Conservation (phyloP, 2,888 invertebrate species). For the Corbicula japonica region DNA sequence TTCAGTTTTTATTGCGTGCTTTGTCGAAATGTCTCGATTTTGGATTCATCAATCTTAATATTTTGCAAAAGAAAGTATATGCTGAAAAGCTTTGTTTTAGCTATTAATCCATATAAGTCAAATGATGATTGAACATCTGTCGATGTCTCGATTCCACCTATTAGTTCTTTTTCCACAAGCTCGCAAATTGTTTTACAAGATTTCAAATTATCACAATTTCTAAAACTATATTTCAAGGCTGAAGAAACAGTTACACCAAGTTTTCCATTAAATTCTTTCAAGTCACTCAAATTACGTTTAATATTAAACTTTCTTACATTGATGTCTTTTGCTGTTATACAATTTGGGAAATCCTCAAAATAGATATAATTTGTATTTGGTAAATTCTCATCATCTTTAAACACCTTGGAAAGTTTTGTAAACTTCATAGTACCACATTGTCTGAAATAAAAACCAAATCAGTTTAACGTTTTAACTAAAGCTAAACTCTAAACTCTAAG, state of each 20-base stretch:
- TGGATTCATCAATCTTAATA: background rate
- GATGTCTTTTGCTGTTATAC: background rate
- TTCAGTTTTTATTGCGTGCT: background rate
- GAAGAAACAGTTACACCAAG: background rate
- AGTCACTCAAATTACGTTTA: too few species aligned
- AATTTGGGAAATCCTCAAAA: background rate
- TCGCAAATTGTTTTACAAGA: conserved; percentile 1
- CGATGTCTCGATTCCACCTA: conserved; percentile 2
- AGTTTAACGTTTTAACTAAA: background rate
- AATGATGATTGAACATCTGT: background rate
- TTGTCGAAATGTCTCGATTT: background rate
- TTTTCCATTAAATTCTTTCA: too few species aligned
- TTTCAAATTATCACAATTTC: background rate
- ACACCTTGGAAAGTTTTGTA: too few species aligned
- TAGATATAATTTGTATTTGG: background rate
- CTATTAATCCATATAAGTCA: conserved; percentile 1
- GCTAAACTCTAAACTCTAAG: background rate
- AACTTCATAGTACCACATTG: conserved; percentile 1
- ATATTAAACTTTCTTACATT: too few species aligned
- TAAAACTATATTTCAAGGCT: background rate
- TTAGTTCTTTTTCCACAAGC: background rate
- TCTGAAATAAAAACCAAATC: background rate
- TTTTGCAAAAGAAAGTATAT: background rate
- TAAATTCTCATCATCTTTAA: background rate
- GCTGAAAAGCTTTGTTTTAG: conserved; percentile 1